Conservation (phyloP, 1,140 invertebrate species). For the Panagrolaimus sp. region DNA sequence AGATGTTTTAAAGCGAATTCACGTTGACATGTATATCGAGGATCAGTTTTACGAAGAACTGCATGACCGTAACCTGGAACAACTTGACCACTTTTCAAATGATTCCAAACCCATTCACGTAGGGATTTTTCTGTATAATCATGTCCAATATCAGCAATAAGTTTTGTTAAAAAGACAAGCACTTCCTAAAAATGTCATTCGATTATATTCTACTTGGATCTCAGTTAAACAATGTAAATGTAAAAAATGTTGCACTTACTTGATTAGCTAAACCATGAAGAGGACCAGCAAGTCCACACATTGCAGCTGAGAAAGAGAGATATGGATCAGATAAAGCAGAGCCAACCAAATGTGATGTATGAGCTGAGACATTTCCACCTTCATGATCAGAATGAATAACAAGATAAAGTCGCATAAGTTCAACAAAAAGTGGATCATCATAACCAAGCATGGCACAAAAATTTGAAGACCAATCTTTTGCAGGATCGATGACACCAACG, state of each 20-base stretch:
- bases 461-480: slow-evolving; percentile 88
- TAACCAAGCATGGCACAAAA: slow-evolving; percentile 87
- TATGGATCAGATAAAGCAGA: slow-evolving; percentile 93
- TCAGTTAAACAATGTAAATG: neutral
- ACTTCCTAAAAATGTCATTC: slow-evolving; percentile 72
- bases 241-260: slow-evolving; percentile 55
- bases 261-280: slow-evolving; percentile 93
- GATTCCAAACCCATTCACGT: slow-evolving; percentile 88
- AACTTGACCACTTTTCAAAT: slow-evolving; percentile 80
- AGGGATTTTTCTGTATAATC: slow-evolving; percentile 78
- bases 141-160: slow-evolving; percentile 71
- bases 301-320: slow-evolving; percentile 82
- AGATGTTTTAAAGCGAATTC: slow-evolving; percentile 90
- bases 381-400: slow-evolving; percentile 74
- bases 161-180: slow-evolving; percentile 75
- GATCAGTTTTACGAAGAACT: slow-evolving; percentile 93
- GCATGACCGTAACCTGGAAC: slow-evolving; percentile 95
- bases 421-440: slow-evolving; percentile 77
- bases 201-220: too few species aligned
- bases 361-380: slow-evolving; percentile 85
- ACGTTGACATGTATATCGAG: slow-evolving; percentile 83
- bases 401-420: slow-evolving; percentile 86
- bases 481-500: slow-evolving; percentile 78
- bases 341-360: slow-evolving; percentile 88
- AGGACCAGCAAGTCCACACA: slow-evolving; percentile 89